A percentile compares a stretch with the other conserved stretches of the same genome.
Evolutionary conservation across 2,113 vertebrate species (phyloP).

Genomic region (Serilophus lunatus): DNA sequence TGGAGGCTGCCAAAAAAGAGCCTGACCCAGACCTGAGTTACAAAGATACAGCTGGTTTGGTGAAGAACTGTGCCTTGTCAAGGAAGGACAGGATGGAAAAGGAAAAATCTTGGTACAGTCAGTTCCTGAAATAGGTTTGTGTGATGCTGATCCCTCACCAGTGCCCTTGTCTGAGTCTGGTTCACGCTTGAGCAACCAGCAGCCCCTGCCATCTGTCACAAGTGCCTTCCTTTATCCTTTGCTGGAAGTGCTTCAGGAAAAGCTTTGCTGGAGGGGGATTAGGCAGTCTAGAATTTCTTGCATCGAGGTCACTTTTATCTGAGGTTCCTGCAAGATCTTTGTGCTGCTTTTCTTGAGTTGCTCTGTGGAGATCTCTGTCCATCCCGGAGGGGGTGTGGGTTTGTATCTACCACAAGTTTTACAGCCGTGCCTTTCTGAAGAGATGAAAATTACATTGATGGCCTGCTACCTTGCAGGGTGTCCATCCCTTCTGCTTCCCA

Average conservation of each 20-base stretch:
- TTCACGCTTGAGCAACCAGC: slow-evolving; percentile 4
- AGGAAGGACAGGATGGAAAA: background rate
- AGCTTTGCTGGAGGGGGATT: background rate
- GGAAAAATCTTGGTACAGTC: background rate
- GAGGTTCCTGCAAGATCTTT: background rate
- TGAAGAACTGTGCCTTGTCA: background rate
- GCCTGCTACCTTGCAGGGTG: background rate
- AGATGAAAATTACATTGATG: background rate
- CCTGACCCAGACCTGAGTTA: background rate
- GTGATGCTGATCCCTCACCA: slow-evolving; percentile 31
- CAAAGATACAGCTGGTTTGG: background rate
- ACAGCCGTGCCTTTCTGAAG: background rate
- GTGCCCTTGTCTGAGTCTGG: background rate
- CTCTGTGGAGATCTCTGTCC: background rate
- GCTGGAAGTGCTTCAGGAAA: slow-evolving; percentile 36
- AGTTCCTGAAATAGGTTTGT: slow-evolving; percentile 47
- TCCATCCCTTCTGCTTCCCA: background rate
- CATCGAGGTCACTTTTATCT: background rate
- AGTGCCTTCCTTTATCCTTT: slow-evolving; percentile 9
- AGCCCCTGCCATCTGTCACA: slow-evolving; percentile 41
- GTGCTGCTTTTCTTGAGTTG: background rate
- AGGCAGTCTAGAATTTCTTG: background rate
- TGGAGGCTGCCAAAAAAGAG: background rate
- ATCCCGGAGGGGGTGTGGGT: background rate
- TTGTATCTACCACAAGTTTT: background rate